Evolutionary conservation across 2,888 invertebrate genomes (phyloP), one percentile per base, ranked within the genome.

Genomic region (Rhimphoctona megacephalus): DNA sequence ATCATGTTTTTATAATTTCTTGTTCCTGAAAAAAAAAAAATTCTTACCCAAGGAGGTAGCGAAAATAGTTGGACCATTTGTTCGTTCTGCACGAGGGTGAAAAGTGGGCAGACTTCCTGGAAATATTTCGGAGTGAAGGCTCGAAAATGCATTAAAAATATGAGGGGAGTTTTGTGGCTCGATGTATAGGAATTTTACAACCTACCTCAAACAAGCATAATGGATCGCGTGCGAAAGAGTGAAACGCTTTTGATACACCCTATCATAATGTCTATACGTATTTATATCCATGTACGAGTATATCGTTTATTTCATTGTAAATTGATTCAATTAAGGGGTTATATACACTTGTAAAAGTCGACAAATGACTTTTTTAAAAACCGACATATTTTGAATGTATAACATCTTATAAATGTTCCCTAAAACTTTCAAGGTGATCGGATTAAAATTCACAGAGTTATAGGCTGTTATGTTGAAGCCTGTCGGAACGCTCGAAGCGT

Each of bases 191-290:
- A 78, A 69, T 54, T 76, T 79, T 77, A 80, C 72, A 85, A 85
- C 83, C 83, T 86, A 86, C 83, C 85, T 80, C 85, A 83, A 86
- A 66, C 82, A 66, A 72, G 39, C 54, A 57, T 61, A 83, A 76
- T 83, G 77, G 54, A 76, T 86, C 76, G 72, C 85, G 80, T 83
- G 80, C 83, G 64, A 77, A 39, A 70, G 82, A 83, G 70, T 74
- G 73, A 54, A 76, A 52, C 2, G 78, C 61, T 73, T 78, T 79
- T 79, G 25, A 73, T 43, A 74, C 66, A 61, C 49, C 46, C 25
- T 49, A 66, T 61, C 66, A 39, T 73, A 52, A 49, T 64, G 43
- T 64, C 66, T 70, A 61, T 19, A 70, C 19, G 57, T 19, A 43
- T 39, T 22, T 67, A 43, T 67, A 69, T 77, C 17, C n/a, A 67